Percentiles rank a stretch among this genome's conserved stretches.
Evolutionary conservation across 2,113 vertebrate genomes (phyloP).

Genomic region (Buteo buteo): DNA sequence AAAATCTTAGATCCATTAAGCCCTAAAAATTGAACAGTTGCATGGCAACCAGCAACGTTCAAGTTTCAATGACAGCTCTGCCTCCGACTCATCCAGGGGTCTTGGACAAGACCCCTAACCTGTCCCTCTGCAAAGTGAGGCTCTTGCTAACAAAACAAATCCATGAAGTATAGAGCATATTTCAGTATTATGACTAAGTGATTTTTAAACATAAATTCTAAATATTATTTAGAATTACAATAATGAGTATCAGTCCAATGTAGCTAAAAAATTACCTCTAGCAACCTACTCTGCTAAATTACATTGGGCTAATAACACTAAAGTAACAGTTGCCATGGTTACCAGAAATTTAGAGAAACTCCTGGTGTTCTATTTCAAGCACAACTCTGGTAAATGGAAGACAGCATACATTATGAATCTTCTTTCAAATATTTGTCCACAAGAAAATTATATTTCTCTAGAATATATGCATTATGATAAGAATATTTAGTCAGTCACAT

Average conservation of each 20-base stretch:
- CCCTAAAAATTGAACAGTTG: not conserved
- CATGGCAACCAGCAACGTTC: not conserved
- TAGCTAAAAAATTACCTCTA: slow-evolving; percentile 33
- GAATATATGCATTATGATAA: not conserved
- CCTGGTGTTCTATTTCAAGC: slow-evolving; percentile 56
- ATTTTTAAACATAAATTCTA: not conserved
- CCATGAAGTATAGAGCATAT: accelerated
- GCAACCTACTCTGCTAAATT: slow-evolving; percentile 49
- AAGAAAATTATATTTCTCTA: not conserved
- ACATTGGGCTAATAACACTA: slow-evolving; percentile 57
- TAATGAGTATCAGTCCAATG: not conserved
- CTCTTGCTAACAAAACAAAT: not conserved
- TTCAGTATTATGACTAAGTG: not conserved
- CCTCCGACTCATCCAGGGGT: not conserved
- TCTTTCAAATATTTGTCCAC: not conserved
- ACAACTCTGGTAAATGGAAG: not conserved
- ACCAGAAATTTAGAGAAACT: slow-evolving; percentile 69
- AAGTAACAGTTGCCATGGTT: slow-evolving; percentile 69
- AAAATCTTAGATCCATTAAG: not conserved
- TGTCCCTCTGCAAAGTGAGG: not conserved
- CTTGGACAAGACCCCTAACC: not conserved
- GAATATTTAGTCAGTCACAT: not conserved
- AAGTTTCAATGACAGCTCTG: not conserved
- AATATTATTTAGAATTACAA: not conserved
- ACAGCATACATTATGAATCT: not conserved